A percentile compares a stretch with the other conserved stretches of the same genome.
These are phyloP conservation scores for Leuctra nigra DNA, from an alignment of 2,888 invertebrate species.

Conservation along the genomic window DNA sequence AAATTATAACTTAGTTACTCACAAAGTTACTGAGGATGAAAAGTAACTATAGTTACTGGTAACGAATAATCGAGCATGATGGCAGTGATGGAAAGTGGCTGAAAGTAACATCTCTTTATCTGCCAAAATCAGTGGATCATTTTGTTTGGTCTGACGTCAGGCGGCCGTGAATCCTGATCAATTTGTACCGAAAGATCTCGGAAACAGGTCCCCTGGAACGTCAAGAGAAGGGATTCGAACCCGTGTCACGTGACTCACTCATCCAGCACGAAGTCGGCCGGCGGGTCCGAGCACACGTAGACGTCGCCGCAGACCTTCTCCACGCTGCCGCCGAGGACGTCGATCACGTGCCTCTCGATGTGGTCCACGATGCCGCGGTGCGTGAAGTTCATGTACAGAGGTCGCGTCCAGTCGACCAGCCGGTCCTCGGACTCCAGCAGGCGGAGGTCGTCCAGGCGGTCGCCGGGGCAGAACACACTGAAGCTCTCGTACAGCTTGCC, in stretches of 20 bases:
- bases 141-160: too few relatives aligned
- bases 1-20: too few relatives aligned
- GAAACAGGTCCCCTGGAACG: too few relatives aligned
- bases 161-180: too few relatives aligned
- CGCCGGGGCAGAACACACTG: constrained; percentile 76
- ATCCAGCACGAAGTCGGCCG: constrained; percentile 50
- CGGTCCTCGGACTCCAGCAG: constrained; percentile 68
- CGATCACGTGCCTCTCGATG: constrained; percentile 62
- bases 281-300: constrained; percentile 63
- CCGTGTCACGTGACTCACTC: constrained; percentile 45
- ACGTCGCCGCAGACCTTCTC: constrained; percentile 77
- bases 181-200: too few relatives aligned
- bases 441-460: constrained; percentile 63
- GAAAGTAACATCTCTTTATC: too few relatives aligned
- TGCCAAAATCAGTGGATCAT: too few relatives aligned
- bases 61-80: too few relatives aligned
- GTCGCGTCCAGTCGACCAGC: constrained; percentile 71
- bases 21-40: too few relatives aligned
- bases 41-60: too few relatives aligned
- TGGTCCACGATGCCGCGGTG: constrained; percentile 73
- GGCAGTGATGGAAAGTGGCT: too few relatives aligned
- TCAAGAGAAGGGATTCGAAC: too few relatives aligned
- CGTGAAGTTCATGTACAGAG: constrained; percentile 80
- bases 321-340: constrained; percentile 47
- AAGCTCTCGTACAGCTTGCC: constrained; percentile 75